Percentiles rank a stretch among this genome's conserved stretches.
Evolutionary conservation across 2,113 vertebrate species (phyloP).

Genomic region (Emydura subglobosa): DNA sequence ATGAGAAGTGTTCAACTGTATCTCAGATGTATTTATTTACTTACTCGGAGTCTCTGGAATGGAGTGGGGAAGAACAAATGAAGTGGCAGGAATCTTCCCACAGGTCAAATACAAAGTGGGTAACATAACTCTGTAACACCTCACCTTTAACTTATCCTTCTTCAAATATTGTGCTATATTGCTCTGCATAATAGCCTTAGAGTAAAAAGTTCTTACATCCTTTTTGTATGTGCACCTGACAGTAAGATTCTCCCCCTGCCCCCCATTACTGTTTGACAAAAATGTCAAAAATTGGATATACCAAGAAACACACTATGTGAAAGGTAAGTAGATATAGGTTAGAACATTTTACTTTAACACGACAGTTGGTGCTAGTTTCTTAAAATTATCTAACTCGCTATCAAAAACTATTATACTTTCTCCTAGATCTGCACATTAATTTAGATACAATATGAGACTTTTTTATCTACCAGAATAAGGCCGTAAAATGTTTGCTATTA

Average conservation of each 20-base stretch:
- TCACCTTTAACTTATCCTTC: background rate
- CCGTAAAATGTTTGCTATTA: background rate
- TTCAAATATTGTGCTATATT: background rate
- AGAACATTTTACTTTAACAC: background rate
- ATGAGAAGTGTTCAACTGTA: background rate
- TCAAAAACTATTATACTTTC: background rate
- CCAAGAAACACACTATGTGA: background rate
- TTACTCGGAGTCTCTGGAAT: background rate
- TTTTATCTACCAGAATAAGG: background rate
- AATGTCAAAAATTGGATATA: background rate
- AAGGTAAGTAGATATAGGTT: background rate
- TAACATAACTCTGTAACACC: background rate
- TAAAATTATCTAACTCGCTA: background rate
- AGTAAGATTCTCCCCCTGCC: background rate
- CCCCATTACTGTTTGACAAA: background rate
- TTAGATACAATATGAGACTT: background rate
- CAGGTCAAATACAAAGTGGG: background rate
- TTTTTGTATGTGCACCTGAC: background rate
- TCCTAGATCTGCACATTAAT: background rate
- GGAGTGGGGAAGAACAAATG: background rate
- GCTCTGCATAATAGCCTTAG: background rate
- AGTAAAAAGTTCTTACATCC: background rate
- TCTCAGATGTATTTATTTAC: background rate
- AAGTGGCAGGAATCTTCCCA: background rate
- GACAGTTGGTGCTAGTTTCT: background rate